Evolutionary conservation across 1,140 invertebrate species (phyloP).

Genomic region (Atopsyche davidsoni): DNA sequence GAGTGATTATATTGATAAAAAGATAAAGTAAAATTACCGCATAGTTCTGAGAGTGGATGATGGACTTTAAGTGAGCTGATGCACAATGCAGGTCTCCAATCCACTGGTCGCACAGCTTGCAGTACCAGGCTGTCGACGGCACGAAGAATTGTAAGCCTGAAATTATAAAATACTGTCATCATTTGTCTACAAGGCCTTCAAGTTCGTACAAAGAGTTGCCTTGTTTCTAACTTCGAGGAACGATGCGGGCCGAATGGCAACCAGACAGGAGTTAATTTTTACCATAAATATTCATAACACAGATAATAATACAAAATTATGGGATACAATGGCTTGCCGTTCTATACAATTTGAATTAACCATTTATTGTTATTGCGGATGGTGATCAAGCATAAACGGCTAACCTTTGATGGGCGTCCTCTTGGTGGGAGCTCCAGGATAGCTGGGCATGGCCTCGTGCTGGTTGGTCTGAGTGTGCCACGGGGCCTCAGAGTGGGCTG

Average conservation of each 20-base stretch:
- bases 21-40: slow-evolving; percentile 51
- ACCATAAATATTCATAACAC: too few species aligned
- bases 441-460: slow-evolving; percentile 60
- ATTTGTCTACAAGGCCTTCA: too few species aligned
- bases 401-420: slow-evolving; percentile 72
- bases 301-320: too few species aligned
- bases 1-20: slow-evolving; percentile 12
- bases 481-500: slow-evolving; percentile 63
- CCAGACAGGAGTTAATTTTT: too few species aligned
- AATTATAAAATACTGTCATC: slow-evolving; percentile 32
- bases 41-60: slow-evolving; percentile 70
- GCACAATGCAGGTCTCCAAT: slow-evolving; percentile 83
- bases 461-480: slow-evolving; percentile 59
- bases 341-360: too few species aligned
- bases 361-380: not conserved
- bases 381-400: slow-evolving; percentile 6
- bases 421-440: slow-evolving; percentile 64
- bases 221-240: too few species aligned
- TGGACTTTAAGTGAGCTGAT: slow-evolving; percentile 73
- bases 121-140: slow-evolving; percentile 82
- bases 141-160: slow-evolving; percentile 78
- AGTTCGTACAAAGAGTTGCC: too few species aligned
- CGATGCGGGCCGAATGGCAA: too few species aligned
- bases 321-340: too few species aligned
- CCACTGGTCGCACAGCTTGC: slow-evolving; percentile 77